Conservation (phyloP, 1,140 invertebrate species). For the Pomacea maculata region DNA sequence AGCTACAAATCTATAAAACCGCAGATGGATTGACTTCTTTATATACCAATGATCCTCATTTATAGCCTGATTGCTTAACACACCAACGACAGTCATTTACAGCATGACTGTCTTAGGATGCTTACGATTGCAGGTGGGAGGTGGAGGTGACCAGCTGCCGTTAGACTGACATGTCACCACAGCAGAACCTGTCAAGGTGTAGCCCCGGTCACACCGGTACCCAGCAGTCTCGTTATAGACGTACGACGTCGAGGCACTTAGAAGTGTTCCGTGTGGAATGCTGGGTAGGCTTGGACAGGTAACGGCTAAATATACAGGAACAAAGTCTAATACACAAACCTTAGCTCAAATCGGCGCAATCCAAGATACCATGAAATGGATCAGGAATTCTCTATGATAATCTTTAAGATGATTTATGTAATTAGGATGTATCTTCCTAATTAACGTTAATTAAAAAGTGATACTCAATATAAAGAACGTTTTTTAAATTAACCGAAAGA, state of each 20-base stretch:
- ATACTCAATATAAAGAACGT: too few relatives aligned
- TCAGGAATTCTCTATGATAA: not conserved
- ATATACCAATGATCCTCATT: too few relatives aligned
- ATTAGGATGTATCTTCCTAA: too few relatives aligned
- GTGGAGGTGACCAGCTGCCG: not conserved
- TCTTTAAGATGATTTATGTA: too few relatives aligned
- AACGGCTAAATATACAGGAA: conserved; percentile 84
- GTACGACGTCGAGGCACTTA: not conserved
- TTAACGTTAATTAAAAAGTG: too few relatives aligned
- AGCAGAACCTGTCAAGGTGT: not conserved
- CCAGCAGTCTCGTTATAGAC: conserved; percentile 21
- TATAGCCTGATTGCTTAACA: too few relatives aligned
- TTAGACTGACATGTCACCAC: not conserved
- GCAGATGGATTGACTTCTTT: too few relatives aligned
- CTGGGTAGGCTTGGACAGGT: not conserved
- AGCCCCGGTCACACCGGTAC: conserved; percentile 36
- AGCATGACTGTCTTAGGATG: not conserved
- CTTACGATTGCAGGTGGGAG: not conserved
- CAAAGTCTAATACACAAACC: not conserved
- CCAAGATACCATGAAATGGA: not conserved
- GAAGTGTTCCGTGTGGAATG: not conserved
- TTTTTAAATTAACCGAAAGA: too few relatives aligned
- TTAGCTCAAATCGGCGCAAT: not conserved
- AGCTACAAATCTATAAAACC: too few relatives aligned
- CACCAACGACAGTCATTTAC: too few relatives aligned